Conservation (phyloP, 2,797 vertebrate genomes). For the Thunnus albacares region DNA sequence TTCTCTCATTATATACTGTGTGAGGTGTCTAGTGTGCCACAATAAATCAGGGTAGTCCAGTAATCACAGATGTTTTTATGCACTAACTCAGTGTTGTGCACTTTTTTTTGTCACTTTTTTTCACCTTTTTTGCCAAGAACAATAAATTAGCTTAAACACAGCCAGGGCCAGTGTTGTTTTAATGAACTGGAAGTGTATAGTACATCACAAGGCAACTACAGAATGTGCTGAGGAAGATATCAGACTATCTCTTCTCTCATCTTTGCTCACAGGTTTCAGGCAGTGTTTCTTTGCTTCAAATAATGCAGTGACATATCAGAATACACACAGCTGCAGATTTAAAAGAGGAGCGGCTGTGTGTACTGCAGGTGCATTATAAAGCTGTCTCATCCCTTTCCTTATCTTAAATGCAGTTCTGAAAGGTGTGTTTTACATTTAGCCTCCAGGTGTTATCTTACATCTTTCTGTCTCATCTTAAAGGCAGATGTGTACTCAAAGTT, state of each 20-base stretch:
- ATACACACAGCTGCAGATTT: slow-evolving; percentile 38
- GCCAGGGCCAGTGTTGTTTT: slow-evolving; percentile 26
- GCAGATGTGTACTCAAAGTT: slow-evolving; percentile 35
- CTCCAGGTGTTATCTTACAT: slow-evolving; percentile 54
- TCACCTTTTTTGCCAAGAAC: slow-evolving; percentile 36
- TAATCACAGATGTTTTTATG: slow-evolving; percentile 10
- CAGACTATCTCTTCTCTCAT: slow-evolving; percentile 44
- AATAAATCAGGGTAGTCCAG: slow-evolving; percentile 33
- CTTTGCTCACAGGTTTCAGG: slow-evolving; percentile 32
- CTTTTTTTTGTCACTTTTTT: not conserved
- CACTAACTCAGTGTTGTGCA: slow-evolving; percentile 6
- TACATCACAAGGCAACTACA: not conserved
- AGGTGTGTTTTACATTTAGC: slow-evolving; percentile 59
- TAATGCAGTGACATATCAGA: slow-evolving; percentile 46
- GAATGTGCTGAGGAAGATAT: slow-evolving; percentile 46
- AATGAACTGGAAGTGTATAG: slow-evolving; percentile 24
- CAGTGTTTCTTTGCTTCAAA: slow-evolving; percentile 36
- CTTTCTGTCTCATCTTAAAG: slow-evolving; percentile 53
- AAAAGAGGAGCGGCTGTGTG: slow-evolving; percentile 21
- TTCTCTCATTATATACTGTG: slow-evolving; percentile 25
- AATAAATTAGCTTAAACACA: slow-evolving; percentile 41
- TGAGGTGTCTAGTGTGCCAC: slow-evolving; percentile 19
- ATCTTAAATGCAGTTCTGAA: slow-evolving; percentile 64
- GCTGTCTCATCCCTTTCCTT: slow-evolving; percentile 56
- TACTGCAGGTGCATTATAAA: slow-evolving; percentile 51